phyloP scores from a whole-genome alignment of 2,113 vertebrate genomes.

The Anarrhichthys ocellatus region DNA sequence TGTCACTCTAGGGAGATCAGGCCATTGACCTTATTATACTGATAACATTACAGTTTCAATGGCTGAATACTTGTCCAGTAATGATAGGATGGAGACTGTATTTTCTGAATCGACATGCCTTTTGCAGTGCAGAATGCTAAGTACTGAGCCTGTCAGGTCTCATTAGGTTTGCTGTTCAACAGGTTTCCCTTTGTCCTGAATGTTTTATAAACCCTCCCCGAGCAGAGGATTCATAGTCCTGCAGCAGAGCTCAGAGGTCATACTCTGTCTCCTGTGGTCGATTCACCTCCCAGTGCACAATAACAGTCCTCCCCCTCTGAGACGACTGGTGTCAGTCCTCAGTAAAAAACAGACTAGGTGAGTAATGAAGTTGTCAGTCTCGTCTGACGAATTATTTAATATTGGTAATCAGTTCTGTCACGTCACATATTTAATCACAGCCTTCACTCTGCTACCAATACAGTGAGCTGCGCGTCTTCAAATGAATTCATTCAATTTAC shows the following conservation, averaged over 20 bases:
- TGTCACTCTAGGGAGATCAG: constrained; percentile 3
- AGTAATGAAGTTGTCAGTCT: constrained; percentile 29
- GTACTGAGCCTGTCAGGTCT: constrained; percentile 50
- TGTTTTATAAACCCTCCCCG: constrained; percentile 56
- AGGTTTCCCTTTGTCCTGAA: constrained; percentile 61
- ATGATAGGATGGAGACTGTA: constrained; percentile 17
- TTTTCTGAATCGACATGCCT: constrained; percentile 37
- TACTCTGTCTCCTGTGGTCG: constrained; percentile 20
- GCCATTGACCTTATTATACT: constrained; percentile 28
- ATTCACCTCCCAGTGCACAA: constrained; percentile 9
- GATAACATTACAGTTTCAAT: constrained; percentile 26
- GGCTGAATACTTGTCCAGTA: constrained; percentile 16
- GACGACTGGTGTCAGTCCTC: constrained; percentile 3
- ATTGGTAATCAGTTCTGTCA: constrained; percentile 15
- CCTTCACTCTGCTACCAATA: constrained; percentile 18
- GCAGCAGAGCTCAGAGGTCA: constrained; percentile 13
- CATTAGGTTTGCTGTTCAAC: constrained; percentile 52
- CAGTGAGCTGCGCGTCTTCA: neutral
- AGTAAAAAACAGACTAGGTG: neutral
- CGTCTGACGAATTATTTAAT: constrained; percentile 28
- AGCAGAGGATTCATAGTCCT: constrained; percentile 13
- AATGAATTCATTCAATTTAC: constrained; percentile 20
- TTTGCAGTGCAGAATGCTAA: constrained; percentile 30
- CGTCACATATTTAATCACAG: constrained; percentile 37
- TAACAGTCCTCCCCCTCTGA: neutral